Evolutionary conservation across 92 coral and sea anemone species (phyloP).

Genomic region (Virgularia gustaviana): DNA sequence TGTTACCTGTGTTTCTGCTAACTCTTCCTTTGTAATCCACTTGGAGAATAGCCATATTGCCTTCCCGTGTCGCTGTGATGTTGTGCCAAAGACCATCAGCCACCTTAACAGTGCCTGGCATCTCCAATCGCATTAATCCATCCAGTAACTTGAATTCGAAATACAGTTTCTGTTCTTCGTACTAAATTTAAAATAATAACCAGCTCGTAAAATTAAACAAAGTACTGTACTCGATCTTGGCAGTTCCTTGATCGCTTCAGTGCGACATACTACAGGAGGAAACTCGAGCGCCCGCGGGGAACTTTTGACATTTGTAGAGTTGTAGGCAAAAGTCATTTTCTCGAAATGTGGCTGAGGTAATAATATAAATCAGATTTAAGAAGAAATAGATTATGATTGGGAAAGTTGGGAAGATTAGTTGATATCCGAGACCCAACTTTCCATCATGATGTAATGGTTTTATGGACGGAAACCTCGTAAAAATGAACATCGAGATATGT

Average conservation of each 20-base stretch:
- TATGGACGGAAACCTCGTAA: background rate
- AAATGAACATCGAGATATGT: background rate
- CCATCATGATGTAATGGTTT: too few relatives aligned
- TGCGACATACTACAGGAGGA: too few relatives aligned
- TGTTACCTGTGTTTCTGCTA: constrained; percentile 67
- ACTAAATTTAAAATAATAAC: background rate
- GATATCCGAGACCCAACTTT: too few relatives aligned
- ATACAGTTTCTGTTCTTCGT: constrained; percentile 33
- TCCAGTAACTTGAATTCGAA: constrained; percentile 32
- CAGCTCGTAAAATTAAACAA: background rate
- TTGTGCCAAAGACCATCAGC: constrained; percentile 73
- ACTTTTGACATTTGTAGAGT: too few relatives aligned
- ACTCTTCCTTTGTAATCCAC: constrained; percentile 71
- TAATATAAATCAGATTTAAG: too few relatives aligned
- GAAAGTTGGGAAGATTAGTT: too few relatives aligned
- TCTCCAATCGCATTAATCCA: constrained; percentile 23
- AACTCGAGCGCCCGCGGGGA: too few relatives aligned
- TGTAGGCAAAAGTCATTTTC: too few relatives aligned
- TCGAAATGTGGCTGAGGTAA: too few relatives aligned
- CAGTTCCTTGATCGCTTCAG: background rate
- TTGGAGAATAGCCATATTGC: constrained; percentile 70
- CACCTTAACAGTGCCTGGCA: constrained; percentile 35
- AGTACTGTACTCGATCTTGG: background rate
- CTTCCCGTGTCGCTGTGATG: constrained; percentile 63
- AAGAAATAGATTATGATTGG: too few relatives aligned